phyloP scores from a whole-genome alignment of 2,113 vertebrate genomes.

The Cichladusa arquata region DNA sequence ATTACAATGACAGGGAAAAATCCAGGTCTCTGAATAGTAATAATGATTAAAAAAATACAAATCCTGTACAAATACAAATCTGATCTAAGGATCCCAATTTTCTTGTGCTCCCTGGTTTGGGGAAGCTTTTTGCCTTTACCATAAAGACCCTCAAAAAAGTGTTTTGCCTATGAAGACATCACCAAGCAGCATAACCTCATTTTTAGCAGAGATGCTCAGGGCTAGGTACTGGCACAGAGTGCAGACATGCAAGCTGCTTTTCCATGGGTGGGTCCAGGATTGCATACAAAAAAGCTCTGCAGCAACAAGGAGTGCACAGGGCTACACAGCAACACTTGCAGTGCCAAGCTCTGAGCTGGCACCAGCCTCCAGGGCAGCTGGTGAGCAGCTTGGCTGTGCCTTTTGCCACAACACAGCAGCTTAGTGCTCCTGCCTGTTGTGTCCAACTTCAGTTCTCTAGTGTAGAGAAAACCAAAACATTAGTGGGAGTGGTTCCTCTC shows the following conservation, averaged over 20 bases:
- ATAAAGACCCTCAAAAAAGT: not conserved
- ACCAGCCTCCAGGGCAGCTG: not conserved
- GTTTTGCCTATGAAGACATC: not conserved
- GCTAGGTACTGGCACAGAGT: not conserved
- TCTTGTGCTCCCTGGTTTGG: not conserved
- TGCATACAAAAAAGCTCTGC: fast-evolving
- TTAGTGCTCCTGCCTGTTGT: not conserved
- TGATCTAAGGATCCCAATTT: not conserved
- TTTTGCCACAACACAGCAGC: not conserved
- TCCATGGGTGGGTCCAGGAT: not conserved
- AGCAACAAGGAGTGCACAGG: not conserved
- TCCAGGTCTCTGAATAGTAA: not conserved
- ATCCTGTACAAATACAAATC: not conserved
- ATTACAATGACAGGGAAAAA: not conserved
- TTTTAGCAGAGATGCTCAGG: not conserved
- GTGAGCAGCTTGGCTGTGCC: not conserved
- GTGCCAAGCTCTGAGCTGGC: not conserved
- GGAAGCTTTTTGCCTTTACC: not conserved
- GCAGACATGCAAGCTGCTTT: not conserved
- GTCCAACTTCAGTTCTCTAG: not conserved
- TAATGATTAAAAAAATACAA: not conserved
- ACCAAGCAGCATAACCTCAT: not conserved
- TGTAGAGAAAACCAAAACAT: not conserved
- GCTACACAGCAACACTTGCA: not conserved
- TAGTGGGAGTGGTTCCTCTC: not conserved